Conservation (phyloP, 2,797 vertebrate species). For the Staurois parvus region DNA sequence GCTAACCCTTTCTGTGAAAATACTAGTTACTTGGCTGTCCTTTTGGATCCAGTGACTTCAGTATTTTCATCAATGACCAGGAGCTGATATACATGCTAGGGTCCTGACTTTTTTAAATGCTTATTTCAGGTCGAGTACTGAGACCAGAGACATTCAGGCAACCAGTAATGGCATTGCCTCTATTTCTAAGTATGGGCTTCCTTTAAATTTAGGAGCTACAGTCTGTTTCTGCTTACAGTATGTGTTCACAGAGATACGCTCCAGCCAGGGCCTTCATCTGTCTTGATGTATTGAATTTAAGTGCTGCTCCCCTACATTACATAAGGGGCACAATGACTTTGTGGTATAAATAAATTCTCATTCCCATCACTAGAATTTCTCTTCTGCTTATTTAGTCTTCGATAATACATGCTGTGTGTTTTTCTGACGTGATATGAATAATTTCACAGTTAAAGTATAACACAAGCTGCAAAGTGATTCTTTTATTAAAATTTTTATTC, state of each 20-base stretch:
- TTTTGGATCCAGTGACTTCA: background rate
- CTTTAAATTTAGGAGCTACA: background rate
- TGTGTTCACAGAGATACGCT: background rate
- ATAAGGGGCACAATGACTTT: slow-evolving; percentile 5
- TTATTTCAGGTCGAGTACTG: background rate
- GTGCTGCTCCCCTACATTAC: slow-evolving; percentile 41
- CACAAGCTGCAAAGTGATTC: too few species aligned
- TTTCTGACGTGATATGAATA: too few species aligned
- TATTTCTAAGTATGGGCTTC: background rate
- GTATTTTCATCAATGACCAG: too few species aligned
- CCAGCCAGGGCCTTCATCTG: background rate
- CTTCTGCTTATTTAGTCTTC: background rate
- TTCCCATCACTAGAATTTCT: background rate
- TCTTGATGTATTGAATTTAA: background rate
- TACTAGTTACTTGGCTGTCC: too few species aligned
- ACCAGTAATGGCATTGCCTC: background rate
- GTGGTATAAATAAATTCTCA: slow-evolving; percentile 40
- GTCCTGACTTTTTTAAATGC: background rate
- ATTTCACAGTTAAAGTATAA: too few species aligned
- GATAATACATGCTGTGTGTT: background rate
- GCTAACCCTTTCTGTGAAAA: too few species aligned
- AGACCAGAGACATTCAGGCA: background rate
- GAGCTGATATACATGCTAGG: background rate
- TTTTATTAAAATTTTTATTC: too few species aligned
- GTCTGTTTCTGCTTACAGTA: background rate